phyloP scores from a whole-genome alignment of 2,113 vertebrate genomes.

The Psittacula cyanocephala region DNA sequence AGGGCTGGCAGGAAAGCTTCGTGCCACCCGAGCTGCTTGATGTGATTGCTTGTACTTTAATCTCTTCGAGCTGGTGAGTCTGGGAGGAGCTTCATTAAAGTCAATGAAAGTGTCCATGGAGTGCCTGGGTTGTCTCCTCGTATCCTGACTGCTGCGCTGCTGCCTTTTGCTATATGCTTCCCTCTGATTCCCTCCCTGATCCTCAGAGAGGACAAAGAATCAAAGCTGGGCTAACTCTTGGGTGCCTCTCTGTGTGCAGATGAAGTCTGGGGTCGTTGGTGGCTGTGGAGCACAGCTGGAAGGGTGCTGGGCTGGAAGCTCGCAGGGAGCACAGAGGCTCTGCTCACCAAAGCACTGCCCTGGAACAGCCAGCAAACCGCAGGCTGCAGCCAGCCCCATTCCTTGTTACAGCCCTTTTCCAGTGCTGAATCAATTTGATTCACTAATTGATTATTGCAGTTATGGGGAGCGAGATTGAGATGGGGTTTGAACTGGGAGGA shows the following conservation, averaged over 20 bases:
- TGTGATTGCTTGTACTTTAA: background rate
- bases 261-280: too few relatives aligned
- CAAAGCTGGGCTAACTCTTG: background rate
- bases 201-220: background rate
- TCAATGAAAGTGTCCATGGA: background rate
- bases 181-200: background rate
- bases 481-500: background rate
- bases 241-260: background rate
- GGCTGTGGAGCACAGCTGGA: fast-evolving
- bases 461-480: background rate
- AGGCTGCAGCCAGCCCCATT: fast-evolving
- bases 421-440: background rate
- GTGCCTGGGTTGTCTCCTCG: fast-evolving
- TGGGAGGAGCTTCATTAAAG: background rate
- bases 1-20: background rate
- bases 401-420: background rate
- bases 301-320: background rate
- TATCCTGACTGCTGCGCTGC: background rate
- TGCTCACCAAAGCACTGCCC: fast-evolving
- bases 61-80: background rate
- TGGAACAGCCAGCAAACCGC: background rate
- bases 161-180: fast-evolving
- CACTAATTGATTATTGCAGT: background rate
- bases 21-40: background rate
- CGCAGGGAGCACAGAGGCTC: fast-evolving